Conservation (phyloP, 2,113 vertebrate genomes). For the Plestiodon gilberti region DNA sequence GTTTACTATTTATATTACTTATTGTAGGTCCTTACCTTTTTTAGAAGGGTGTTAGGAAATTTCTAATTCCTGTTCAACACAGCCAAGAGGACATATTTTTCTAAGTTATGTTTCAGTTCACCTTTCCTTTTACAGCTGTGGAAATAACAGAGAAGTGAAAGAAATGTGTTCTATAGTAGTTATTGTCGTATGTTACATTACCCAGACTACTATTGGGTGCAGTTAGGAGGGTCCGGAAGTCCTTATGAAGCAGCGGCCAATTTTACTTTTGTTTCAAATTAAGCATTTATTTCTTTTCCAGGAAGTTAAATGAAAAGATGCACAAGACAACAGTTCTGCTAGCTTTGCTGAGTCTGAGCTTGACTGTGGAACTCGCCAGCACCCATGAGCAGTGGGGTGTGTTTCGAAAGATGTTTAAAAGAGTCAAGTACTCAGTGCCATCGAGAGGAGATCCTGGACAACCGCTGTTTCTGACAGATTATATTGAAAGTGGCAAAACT, state of each 20-base stretch:
- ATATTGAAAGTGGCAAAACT: slow-evolving; percentile 78
- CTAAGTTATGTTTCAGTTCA: neutral
- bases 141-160: slow-evolving; percentile 51
- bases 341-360: slow-evolving; percentile 59
- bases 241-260: slow-evolving; percentile 40
- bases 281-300: slow-evolving; percentile 25
- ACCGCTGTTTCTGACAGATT: slow-evolving; percentile 86
- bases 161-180: slow-evolving; percentile 46
- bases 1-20: neutral
- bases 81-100: no score
- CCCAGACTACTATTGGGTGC: neutral
- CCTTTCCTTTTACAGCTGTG: slow-evolving; percentile 34
- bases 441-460: slow-evolving; percentile 70
- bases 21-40: slow-evolving; percentile 7
- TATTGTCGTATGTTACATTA: slow-evolving; percentile 38
- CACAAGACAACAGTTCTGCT: slow-evolving; percentile 49
- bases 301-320: slow-evolving; percentile 26
- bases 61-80: slow-evolving; percentile 32
- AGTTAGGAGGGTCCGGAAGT: neutral
- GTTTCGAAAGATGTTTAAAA: slow-evolving; percentile 73
- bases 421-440: slow-evolving; percentile 51
- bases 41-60: neutral
- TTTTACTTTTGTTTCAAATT: slow-evolving; percentile 34
- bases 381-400: slow-evolving; percentile 68
- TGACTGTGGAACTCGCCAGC: slow-evolving; percentile 45